A percentile compares a stretch with the other conserved stretches of the same genome.
These are phyloP conservation scores for Trichogramma dendrolimi DNA, from an alignment of 2,888 invertebrate genomes.

Conservation along the genomic window DNA sequence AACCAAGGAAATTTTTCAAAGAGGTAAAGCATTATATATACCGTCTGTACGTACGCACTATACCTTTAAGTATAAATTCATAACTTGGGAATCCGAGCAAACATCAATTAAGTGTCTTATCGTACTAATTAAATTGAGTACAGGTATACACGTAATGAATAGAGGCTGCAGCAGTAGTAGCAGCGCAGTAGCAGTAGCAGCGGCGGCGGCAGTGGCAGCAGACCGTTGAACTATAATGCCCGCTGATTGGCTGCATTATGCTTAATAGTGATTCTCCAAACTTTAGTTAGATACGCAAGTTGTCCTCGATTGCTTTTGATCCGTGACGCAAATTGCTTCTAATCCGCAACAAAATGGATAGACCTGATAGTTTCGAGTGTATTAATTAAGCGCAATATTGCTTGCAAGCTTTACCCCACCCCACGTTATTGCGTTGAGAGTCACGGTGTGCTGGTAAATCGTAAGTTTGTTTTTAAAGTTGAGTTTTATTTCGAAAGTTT, in stretches of 20 bases:
- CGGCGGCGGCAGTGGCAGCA: too few relatives aligned
- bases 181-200: too few relatives aligned
- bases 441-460: too few relatives aligned
- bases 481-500: too few relatives aligned
- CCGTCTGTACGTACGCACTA: too few relatives aligned
- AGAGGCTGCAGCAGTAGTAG: too few relatives aligned
- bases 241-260: conserved; percentile 21
- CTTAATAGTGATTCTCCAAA: neutral
- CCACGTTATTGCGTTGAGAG: too few relatives aligned
- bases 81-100: neutral
- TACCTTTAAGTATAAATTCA: too few relatives aligned
- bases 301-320: conserved; percentile 25
- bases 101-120: neutral
- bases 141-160: neutral
- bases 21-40: too few relatives aligned
- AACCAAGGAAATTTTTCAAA: too few relatives aligned
- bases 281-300: neutral
- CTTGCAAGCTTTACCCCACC: too few relatives aligned
- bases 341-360: conserved; percentile 21
- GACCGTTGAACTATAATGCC: conserved; percentile 21
- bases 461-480: too few relatives aligned
- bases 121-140: neutral
- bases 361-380: conserved; percentile 8
- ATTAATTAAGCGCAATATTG: neutral
- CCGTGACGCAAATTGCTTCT: conserved; percentile 24